Conservation (phyloP, 1,140 invertebrate genomes). For the Colletes latitarsis region DNA sequence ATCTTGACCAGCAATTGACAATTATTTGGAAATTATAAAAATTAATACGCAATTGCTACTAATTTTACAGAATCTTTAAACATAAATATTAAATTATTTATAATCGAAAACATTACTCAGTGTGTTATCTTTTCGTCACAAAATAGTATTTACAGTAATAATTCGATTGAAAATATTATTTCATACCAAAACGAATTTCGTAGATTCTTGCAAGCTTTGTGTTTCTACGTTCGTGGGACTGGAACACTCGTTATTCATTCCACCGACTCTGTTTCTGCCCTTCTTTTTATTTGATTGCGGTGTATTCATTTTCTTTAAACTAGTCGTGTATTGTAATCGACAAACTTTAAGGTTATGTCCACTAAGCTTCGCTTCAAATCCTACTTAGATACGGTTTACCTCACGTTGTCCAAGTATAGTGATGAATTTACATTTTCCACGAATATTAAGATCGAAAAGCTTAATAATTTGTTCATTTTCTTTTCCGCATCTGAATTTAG, state of each 20-base stretch:
- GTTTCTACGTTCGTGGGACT: conserved; percentile 65
- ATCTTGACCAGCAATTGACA: too few species aligned
- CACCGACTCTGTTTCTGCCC: conserved; percentile 72
- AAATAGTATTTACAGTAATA: conserved; percentile 3
- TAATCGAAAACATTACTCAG: too few species aligned
- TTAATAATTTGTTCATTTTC: neutral
- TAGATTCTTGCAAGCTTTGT: conserved; percentile 71
- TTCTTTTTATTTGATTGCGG: conserved; percentile 77
- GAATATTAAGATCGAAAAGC: neutral
- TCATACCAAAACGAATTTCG: conserved; percentile 75
- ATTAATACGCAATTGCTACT: too few species aligned
- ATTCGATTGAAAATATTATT: conserved; percentile 12
- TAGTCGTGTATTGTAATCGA: neutral
- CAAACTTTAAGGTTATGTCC: conserved; percentile 10
- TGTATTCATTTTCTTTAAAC: conserved; percentile 69
- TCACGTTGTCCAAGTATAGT: conserved; percentile 4
- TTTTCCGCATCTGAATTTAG: too few species aligned
- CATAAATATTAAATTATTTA: too few species aligned
- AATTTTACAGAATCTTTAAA: too few species aligned
- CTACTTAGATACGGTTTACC: neutral
- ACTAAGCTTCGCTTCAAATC: neutral
- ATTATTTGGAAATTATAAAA: too few species aligned
- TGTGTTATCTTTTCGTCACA: too few species aligned
- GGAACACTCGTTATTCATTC: conserved; percentile 64
- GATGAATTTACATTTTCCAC: neutral